phyloP scores from a whole-genome alignment of 2,888 invertebrate genomes.

The Xestia sexstrigata region DNA sequence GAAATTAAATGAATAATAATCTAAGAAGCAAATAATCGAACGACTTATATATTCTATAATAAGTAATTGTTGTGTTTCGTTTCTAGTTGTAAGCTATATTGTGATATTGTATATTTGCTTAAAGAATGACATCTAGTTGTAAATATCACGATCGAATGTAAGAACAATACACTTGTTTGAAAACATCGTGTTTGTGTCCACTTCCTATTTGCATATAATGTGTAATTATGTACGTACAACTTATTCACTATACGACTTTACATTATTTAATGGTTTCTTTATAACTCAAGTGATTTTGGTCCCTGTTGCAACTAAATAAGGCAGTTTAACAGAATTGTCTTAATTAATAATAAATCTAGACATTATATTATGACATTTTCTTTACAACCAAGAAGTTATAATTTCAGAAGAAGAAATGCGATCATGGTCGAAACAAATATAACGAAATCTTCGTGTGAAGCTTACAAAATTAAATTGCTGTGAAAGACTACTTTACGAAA shows the following conservation, averaged over 20 bases:
- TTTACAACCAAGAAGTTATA: not conserved
- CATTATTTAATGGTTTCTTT: slow-evolving; percentile 72
- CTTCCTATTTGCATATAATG: slow-evolving; percentile 57
- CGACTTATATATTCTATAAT: slow-evolving; percentile 8
- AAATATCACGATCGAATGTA: slow-evolving; percentile 58
- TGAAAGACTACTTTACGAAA: not conserved
- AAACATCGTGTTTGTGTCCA: slow-evolving; percentile 60
- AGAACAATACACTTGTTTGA: slow-evolving; percentile 71
- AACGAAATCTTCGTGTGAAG: not conserved
- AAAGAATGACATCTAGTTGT: slow-evolving; percentile 35
- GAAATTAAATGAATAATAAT: slow-evolving; percentile 16
- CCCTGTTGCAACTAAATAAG: slow-evolving; percentile 49
- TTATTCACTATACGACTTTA: slow-evolving; percentile 61
- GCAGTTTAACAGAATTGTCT: not conserved
- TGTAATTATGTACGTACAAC: slow-evolving; percentile 41
- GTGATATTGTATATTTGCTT: slow-evolving; percentile 47
- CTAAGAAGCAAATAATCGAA: not conserved
- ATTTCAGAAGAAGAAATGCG: not conserved
- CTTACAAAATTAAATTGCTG: slow-evolving; percentile 3
- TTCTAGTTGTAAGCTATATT: slow-evolving; percentile 46
- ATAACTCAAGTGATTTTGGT: slow-evolving; percentile 42
- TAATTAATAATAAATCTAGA: not conserved
- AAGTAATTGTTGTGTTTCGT: slow-evolving; percentile 27
- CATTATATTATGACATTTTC: not conserved
- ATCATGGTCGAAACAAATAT: not conserved